Conservation (phyloP, 30 jellyfish, hydroid and myxozoan genomes). For the Aurelia coerulea region DNA sequence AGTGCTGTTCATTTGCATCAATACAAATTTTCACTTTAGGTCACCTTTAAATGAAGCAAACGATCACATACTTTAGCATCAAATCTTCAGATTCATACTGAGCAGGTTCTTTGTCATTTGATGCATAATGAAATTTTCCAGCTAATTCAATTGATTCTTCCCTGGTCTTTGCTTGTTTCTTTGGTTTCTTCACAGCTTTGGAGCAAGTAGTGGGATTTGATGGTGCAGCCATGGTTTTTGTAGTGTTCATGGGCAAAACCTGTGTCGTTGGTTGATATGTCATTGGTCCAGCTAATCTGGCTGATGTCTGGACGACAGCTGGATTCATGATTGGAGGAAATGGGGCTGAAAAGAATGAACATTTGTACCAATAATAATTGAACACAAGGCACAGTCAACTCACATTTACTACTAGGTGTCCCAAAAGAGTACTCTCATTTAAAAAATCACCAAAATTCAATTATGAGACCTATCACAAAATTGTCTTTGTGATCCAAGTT, state of each 20-base stretch:
- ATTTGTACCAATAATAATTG: too few relatives aligned
- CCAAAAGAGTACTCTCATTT: too few relatives aligned
- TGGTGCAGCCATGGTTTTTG: neutral
- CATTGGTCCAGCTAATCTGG: neutral
- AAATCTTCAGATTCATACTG: conserved; percentile 28
- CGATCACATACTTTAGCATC: conserved; percentile 9
- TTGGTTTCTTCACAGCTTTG: neutral
- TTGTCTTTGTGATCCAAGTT: too few relatives aligned
- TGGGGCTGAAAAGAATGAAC: neutral
- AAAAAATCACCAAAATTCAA: too few relatives aligned
- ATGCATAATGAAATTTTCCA: conserved; percentile 61
- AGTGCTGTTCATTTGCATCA: too few relatives aligned
- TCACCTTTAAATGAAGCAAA: too few relatives aligned
- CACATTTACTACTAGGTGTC: too few relatives aligned
- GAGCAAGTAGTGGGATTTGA: neutral
- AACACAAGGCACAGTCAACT: too few relatives aligned
- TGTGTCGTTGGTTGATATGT: neutral
- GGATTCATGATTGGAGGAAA: neutral
- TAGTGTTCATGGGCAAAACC: neutral
- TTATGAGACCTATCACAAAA: too few relatives aligned
- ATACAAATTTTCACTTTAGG: too few relatives aligned
- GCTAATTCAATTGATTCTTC: conserved; percentile 45
- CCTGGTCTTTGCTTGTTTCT: conserved; percentile 3
- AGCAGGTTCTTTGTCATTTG: conserved; percentile 49
- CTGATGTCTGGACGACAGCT: neutral